A percentile compares a stretch with the other conserved stretches of the same genome.
Conservation (phyloP, 2,888 invertebrate genomes). For the Cephus nigrinus region DNA sequence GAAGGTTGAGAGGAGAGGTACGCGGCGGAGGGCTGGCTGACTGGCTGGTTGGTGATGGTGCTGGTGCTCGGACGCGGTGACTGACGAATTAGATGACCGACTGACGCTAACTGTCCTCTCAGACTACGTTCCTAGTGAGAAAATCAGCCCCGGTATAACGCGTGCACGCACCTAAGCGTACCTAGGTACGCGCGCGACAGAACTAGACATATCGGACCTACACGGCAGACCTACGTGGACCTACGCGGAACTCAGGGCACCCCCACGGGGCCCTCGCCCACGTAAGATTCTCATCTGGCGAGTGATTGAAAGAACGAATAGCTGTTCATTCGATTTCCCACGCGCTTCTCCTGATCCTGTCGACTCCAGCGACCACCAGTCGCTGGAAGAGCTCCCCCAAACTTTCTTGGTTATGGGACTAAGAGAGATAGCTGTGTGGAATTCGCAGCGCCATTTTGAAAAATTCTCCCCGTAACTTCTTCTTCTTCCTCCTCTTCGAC, state of each 20-base stretch:
- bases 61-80: slow-evolving; percentile 39
- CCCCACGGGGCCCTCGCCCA: not conserved
- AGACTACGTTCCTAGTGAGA: not conserved
- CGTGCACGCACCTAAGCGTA: slow-evolving; percentile 4
- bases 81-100: slow-evolving; percentile 50
- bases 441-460: slow-evolving; percentile 65
- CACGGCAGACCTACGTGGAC: no score
- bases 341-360: not conserved
- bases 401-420: slow-evolving; percentile 9
- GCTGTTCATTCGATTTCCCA: not conserved
- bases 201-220: no score
- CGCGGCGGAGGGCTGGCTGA: slow-evolving; percentile 29
- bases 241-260: not conserved
- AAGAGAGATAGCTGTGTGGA: slow-evolving; percentile 49
- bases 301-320: not conserved
- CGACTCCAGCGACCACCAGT: no score
- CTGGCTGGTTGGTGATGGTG: slow-evolving; percentile 12
- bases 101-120: slow-evolving; percentile 19
- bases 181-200: not conserved
- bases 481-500: slow-evolving; percentile 3
- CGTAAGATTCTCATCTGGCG: not conserved
- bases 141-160: not conserved
- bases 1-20: slow-evolving; percentile 44
- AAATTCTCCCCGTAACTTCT: slow-evolving; percentile 45
- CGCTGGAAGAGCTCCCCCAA: not conserved